Evolutionary conservation across 2,888 invertebrate genomes (phyloP).

Genomic region (Ptychoptera contaminata): DNA sequence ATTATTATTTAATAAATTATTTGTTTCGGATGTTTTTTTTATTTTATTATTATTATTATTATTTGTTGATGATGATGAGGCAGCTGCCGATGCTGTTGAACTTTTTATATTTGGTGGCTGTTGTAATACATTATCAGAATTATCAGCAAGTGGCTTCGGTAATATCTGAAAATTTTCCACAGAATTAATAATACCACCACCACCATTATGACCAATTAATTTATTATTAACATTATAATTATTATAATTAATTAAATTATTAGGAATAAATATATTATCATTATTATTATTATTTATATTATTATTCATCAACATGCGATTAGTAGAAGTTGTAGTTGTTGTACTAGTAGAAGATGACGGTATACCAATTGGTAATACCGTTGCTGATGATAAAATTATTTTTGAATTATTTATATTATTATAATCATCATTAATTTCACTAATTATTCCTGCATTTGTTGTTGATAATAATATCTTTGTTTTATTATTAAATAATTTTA

Average conservation of each 20-base stretch:
- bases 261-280: no score
- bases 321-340: conserved; percentile 5
- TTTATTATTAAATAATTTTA: conserved; percentile 20
- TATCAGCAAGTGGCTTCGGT: conserved; percentile 18
- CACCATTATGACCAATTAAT: neutral
- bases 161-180: conserved; percentile 34
- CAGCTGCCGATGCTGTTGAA: conserved; percentile 10
- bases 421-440: neutral
- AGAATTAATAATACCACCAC: conserved; percentile 25
- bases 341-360: conserved; percentile 4
- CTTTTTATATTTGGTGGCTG: conserved; percentile 21
- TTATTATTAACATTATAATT: neutral
- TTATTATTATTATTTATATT: conserved; percentile 5
- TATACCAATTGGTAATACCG: neutral
- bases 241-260: no score
- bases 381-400: neutral
- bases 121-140: conserved; percentile 8
- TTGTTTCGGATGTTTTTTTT: conserved; percentile 5
- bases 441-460: no score
- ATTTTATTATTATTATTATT: neutral
- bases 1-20: conserved; percentile 10
- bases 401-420: neutral
- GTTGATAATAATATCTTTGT: no score
- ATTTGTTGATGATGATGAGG: neutral
- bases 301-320: conserved; percentile 6